Percentiles rank a stretch among this genome's conserved stretches.
phyloP scores from a whole-genome alignment of 2,797 vertebrate genomes.

The Pseudomugil tenellus region DNA sequence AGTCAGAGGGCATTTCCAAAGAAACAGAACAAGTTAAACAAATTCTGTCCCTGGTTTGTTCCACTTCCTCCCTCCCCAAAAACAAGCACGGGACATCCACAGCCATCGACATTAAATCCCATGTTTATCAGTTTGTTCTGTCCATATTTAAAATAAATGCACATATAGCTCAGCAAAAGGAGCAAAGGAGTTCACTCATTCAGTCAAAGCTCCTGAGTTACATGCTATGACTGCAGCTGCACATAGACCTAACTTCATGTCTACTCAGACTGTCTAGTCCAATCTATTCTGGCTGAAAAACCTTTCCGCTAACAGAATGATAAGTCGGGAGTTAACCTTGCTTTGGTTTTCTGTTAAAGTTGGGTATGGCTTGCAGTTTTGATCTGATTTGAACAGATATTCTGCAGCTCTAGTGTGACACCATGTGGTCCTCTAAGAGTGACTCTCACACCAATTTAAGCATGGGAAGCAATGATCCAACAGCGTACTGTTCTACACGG shows the following conservation, averaged over 20 bases:
- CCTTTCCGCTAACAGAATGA: not conserved
- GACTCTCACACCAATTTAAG: not conserved
- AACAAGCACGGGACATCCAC: not conserved
- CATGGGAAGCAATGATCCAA: not conserved
- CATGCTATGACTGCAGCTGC: not conserved
- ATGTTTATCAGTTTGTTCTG: not conserved
- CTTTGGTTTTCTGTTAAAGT: not conserved
- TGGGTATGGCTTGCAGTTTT: not conserved
- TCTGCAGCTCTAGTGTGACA: not conserved
- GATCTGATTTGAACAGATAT: not conserved
- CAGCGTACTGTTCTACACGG: not conserved
- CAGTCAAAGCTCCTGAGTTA: not conserved
- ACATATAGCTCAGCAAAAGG: not conserved
- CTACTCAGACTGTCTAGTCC: not conserved
- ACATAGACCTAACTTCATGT: not conserved
- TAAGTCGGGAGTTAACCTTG: not conserved
- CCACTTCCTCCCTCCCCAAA: not conserved
- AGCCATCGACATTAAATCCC: not conserved
- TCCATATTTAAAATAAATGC: not conserved
- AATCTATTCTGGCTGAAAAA: not conserved
- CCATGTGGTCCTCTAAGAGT: not conserved
- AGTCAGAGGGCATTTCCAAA: slow-evolving; percentile 19
- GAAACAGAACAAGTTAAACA: slow-evolving; percentile 30
- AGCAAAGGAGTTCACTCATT: not conserved
- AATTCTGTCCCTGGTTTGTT: slow-evolving; percentile 19